These are phyloP conservation scores for Peromyscus melanophrys DNA, from an alignment of 2,797 vertebrate genomes.

Conservation along the genomic window DNA sequence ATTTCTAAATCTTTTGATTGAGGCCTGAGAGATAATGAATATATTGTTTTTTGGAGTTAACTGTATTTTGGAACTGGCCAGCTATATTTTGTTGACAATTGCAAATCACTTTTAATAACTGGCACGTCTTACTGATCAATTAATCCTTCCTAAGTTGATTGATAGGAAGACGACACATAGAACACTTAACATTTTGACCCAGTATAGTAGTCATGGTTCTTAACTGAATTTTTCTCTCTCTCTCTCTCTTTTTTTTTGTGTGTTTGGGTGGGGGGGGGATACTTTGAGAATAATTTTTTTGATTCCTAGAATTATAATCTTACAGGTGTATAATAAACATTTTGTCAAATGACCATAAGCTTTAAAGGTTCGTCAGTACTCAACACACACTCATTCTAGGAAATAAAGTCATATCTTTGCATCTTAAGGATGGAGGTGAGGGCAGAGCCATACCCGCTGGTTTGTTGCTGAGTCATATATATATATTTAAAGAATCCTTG, in stretches of 20 bases:
- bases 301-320: neutral
- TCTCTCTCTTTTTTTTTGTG: neutral
- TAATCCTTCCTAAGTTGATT: neutral
- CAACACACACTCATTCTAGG: neutral
- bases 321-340: neutral
- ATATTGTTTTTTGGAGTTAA: neutral
- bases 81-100: slow-evolving; percentile 35
- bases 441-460: neutral
- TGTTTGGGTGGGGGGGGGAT: neutral
- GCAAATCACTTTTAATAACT: neutral
- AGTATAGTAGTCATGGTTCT: neutral
- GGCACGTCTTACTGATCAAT: neutral
- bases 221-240: too few species aligned
- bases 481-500: neutral
- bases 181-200: neutral
- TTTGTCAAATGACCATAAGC: neutral
- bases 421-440: neutral
- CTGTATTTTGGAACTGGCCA: neutral
- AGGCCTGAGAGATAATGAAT: neutral
- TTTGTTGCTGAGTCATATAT: neutral
- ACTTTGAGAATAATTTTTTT: neutral
- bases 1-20: slow-evolving; percentile 37
- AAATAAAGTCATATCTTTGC: neutral
- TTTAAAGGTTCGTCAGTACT: neutral
- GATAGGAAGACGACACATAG: neutral